Conservation (phyloP, 2,797 vertebrate species). For the Pseudochromis fuscus region DNA sequence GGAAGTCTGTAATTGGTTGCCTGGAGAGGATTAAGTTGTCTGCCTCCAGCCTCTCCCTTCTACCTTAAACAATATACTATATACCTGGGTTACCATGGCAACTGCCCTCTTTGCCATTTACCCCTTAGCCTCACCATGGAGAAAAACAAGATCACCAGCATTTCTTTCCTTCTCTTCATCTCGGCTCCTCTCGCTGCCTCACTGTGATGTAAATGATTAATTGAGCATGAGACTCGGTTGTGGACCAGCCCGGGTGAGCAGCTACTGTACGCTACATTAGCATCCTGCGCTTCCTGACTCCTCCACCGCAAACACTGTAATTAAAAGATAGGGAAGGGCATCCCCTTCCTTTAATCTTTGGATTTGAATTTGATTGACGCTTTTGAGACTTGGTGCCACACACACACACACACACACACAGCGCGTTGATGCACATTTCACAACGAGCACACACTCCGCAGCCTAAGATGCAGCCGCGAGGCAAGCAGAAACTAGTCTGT, state of each 20-base stretch:
- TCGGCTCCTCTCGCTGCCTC: background rate
- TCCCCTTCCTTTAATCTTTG: constrained; percentile 71
- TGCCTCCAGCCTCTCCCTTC: constrained; percentile 74
- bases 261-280: constrained; percentile 58
- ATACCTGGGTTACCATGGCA: constrained; percentile 51
- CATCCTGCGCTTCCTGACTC: constrained; percentile 60
- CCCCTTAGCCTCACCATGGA: background rate
- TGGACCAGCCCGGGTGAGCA: constrained; percentile 47
- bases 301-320: constrained; percentile 54
- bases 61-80: constrained; percentile 63
- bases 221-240: constrained; percentile 13
- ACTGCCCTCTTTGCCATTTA: constrained; percentile 32
- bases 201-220: constrained; percentile 12
- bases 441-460: constrained; percentile 45
- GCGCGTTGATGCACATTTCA: constrained; percentile 3
- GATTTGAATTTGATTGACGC: constrained; percentile 74
- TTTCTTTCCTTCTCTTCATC: constrained; percentile 1
- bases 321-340: constrained; percentile 73
- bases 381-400: constrained; percentile 62
- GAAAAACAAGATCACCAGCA: background rate
- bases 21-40: constrained; percentile 82
- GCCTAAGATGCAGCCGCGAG: constrained; percentile 63
- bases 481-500: constrained; percentile 76
- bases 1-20: constrained; percentile 76
- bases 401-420: constrained; percentile 42